Conservation (phyloP, 2,888 invertebrate species). For the Scaptomyza polygonia region DNA sequence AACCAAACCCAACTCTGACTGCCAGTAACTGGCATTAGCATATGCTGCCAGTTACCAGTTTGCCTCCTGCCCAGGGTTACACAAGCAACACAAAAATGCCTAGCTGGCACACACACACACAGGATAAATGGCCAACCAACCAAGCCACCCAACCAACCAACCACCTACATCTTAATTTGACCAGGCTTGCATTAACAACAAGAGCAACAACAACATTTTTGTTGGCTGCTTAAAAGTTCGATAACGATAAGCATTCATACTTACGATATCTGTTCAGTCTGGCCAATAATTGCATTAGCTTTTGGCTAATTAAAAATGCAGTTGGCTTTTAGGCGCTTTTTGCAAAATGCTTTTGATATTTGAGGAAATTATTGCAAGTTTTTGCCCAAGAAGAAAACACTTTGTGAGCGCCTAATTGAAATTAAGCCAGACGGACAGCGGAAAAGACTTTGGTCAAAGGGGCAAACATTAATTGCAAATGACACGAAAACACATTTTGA, state of each 20-base stretch:
- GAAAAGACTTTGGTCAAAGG: conserved; percentile 68
- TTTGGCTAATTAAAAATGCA: conserved; percentile 69
- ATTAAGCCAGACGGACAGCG: conserved; percentile 51
- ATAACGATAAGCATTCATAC: conserved; percentile 41
- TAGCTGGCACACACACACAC: background rate
- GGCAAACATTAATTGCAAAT: conserved; percentile 71
- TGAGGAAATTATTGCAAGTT: conserved; percentile 64
- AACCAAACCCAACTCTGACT: conserved; percentile 2
- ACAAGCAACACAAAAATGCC: conserved; percentile 38
- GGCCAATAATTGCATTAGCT: conserved; percentile 62
- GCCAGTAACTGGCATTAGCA: conserved; percentile 66
- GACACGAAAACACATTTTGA: conserved; percentile 76
- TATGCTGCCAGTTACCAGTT: conserved; percentile 60
- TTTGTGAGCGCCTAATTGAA: conserved; percentile 70
- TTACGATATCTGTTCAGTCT: conserved; percentile 32
- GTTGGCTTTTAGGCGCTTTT: conserved; percentile 67
- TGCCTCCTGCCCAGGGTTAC: conserved; percentile 22
- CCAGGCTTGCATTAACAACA: conserved; percentile 1
- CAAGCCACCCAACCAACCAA: background rate
- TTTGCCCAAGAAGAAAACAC: conserved; percentile 25
- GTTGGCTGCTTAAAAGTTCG: conserved; percentile 39
- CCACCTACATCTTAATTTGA: too few relatives aligned
- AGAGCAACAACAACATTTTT: conserved; percentile 25
- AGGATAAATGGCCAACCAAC: conserved; percentile 35
- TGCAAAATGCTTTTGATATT: conserved; percentile 38